Evolutionary conservation across 1,140 invertebrate species (phyloP).

Genomic region (Pararge aegeria): DNA sequence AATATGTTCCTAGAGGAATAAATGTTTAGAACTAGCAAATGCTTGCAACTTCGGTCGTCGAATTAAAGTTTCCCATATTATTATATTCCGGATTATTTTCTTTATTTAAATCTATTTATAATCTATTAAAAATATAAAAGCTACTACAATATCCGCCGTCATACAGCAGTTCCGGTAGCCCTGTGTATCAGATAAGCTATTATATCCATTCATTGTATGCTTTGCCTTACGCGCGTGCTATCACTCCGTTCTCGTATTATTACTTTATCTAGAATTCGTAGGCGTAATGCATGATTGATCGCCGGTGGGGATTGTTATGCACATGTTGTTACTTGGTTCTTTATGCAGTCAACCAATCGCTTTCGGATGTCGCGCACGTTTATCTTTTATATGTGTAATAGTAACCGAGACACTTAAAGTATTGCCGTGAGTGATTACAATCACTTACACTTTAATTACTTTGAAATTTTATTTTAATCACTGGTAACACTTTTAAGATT

Average conservation of each 20-base stretch:
- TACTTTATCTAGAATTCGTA: conserved; percentile 31
- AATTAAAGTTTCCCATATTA: not conserved
- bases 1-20: not conserved
- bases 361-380: conserved; percentile 45
- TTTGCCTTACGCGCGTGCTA: conserved; percentile 6
- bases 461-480: conserved; percentile 23
- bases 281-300: conserved; percentile 46
- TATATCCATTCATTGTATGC: conserved; percentile 14
- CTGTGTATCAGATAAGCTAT: conserved; percentile 13
- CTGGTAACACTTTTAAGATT: conserved; percentile 16
- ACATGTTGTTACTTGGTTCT: conserved; percentile 39
- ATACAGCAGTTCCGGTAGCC: conserved; percentile 9
- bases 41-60: not conserved
- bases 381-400: conserved; percentile 13
- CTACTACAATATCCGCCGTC: not conserved
- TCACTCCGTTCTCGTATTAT: not conserved
- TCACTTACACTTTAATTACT: not conserved
- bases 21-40: not conserved
- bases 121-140: not conserved
- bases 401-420: not conserved
- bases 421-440: not conserved
- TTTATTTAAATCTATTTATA: not conserved
- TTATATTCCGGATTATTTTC: too few relatives aligned
- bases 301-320: conserved; percentile 40
- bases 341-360: conserved; percentile 50